These are phyloP conservation scores for Spialia ferax DNA, from an alignment of 2,888 invertebrate species.

Conservation along the genomic window DNA sequence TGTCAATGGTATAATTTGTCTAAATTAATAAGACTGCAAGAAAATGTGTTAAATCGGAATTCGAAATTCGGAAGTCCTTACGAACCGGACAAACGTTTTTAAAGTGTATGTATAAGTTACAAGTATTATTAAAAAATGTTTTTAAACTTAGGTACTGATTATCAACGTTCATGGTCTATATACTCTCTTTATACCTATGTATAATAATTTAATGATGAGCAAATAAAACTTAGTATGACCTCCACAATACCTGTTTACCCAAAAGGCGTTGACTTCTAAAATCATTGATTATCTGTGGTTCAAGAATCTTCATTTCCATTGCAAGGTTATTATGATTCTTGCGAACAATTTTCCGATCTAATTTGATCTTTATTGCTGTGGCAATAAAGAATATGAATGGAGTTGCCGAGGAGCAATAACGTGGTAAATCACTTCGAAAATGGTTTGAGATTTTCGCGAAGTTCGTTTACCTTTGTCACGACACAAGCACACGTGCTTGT, in stretches of 20 bases:
- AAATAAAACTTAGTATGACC: constrained; percentile 46
- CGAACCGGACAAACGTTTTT: no score
- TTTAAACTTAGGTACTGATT: not conserved
- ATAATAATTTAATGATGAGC: not conserved
- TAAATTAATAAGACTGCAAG: no score
- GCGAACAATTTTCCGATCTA: constrained; percentile 40
- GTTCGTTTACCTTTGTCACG: constrained; percentile 48
- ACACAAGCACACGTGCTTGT: no score
- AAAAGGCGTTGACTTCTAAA: constrained; percentile 59
- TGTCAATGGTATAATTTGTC: no score
- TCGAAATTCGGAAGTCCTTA: no score
- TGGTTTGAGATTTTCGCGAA: constrained; percentile 50
- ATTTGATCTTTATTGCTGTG: constrained; percentile 37
- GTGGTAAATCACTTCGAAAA: constrained; percentile 44
- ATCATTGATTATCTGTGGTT: constrained; percentile 56
- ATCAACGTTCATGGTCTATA: not conserved
- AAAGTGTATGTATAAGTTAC: no score
- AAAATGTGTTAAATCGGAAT: no score
- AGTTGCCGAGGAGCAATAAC: not conserved
- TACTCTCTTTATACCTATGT: not conserved
- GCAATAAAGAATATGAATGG: constrained; percentile 33
- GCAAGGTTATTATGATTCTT: not conserved
- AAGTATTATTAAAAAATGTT: no score
- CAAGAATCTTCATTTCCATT: constrained; percentile 44
- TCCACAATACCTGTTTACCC: constrained; percentile 48